Base-by-base conservation (phyloP, 2,113 vertebrate species). In the Lichenostomus cassidix region DNA sequence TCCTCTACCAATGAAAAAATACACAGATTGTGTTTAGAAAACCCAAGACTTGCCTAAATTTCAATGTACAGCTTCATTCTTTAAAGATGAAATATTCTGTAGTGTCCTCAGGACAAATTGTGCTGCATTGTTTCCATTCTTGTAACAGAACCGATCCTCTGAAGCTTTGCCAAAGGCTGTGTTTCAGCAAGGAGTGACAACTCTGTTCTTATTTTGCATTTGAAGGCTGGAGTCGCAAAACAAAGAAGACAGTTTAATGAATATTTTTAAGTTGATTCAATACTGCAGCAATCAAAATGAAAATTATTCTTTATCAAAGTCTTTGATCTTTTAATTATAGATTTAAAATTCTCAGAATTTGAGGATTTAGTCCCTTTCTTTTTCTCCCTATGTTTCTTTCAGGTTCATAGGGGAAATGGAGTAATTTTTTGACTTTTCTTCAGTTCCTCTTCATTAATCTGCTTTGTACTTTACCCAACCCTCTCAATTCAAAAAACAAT, bases 361-460 rank as follows among this genome's bases (percentile, higher is more conserved):
- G 42, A 83, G 18, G 6, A 11, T 83, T 91, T 9, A 1, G 49
- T 76, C 55, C 24, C 16, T 91, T 87, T 87, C 29, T 93, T 71
- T 91, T 85, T 42, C n/a, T 87, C 18, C 3, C 6, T 58, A 6
- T 55, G 37, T 79, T 94, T 91, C 69, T 89, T 91, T 81, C 70
- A 90, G 49, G 5, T 64, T 87, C 0, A 0, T 47, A 65, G 16
- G 28, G 56, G 42, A 89, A 96, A 91, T 47, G 73, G 42, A 79
- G 91, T n/a, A 89, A 76, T 82, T 78, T 69, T 89, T 89, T 82
- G n/a, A 24, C 71, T 89, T 92, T 88, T 86, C 12, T 88, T 91
- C 75, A 39, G 55, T 91, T 94, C 55, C 82, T 94, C 46, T 87
- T 95, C 46, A 59, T 92, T 90, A 84, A 65, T 46, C 49, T 91